phyloP scores from a whole-genome alignment of 2,888 invertebrate species.

The Thecophora atra region DNA sequence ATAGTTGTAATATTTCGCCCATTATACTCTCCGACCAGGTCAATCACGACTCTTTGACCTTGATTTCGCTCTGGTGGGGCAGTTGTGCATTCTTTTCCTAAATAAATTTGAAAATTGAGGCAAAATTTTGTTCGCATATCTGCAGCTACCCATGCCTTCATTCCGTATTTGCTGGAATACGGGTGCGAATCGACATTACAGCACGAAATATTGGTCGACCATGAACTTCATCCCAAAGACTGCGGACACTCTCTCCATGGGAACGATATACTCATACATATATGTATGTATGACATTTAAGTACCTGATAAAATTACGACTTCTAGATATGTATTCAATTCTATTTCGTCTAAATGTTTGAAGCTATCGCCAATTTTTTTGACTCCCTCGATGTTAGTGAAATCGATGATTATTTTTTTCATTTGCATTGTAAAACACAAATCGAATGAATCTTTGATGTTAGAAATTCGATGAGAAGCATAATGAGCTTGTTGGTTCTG shows the following conservation, averaged over 20 bases:
- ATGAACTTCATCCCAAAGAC: constrained; percentile 11
- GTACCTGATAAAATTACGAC: background rate
- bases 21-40: constrained; percentile 25
- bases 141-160: constrained; percentile 19
- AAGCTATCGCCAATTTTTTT: background rate
- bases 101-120: background rate
- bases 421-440: constrained; percentile 13
- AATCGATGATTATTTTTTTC: constrained; percentile 2
- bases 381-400: background rate
- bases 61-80: constrained; percentile 35
- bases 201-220: constrained; percentile 28
- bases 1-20: constrained; percentile 31
- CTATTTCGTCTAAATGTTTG: constrained; percentile 7
- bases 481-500: constrained; percentile 10
- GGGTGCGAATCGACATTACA: constrained; percentile 11
- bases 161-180: constrained; percentile 14
- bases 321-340: background rate
- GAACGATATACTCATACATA: constrained; percentile 14
- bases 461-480: constrained; percentile 18
- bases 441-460: constrained; percentile 21
- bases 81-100: constrained; percentile 11
- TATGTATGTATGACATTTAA: background rate
- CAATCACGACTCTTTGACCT: constrained; percentile 48
- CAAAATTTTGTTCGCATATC: constrained; percentile 18
- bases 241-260: background rate